A percentile compares a stretch with the other conserved stretches of the same genome.
Conservation (phyloP, 2,113 vertebrate genomes). For the Hylia prasina region DNA sequence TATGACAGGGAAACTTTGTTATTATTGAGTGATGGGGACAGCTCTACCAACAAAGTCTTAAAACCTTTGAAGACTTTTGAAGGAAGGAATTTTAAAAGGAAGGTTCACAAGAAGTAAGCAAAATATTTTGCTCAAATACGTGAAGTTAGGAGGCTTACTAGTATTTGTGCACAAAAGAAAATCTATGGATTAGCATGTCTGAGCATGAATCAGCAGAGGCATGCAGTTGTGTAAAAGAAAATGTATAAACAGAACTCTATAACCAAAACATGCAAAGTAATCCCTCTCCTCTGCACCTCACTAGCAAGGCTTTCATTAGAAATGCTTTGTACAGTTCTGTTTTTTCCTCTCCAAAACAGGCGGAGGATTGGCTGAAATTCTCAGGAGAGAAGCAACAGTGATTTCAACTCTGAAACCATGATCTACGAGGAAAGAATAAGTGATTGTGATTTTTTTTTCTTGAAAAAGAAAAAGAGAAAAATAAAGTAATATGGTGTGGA, state of each 20-base stretch:
- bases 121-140: neutral
- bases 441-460: neutral
- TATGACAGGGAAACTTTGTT: neutral
- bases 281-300: neutral
- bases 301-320: neutral
- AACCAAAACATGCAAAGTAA: neutral
- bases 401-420: neutral
- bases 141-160: neutral
- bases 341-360: neutral
- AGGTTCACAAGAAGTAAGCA: neutral
- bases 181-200: neutral
- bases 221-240: neutral
- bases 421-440: neutral
- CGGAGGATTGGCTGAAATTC: neutral
- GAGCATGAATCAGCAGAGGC: neutral
- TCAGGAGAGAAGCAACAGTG: accelerated
- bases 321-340: neutral
- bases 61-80: neutral
- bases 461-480: neutral
- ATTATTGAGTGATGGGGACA: neutral
- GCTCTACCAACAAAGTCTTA: neutral
- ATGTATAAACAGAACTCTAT: accelerated
- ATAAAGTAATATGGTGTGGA: neutral
- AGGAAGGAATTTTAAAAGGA: neutral
- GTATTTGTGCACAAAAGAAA: neutral